A percentile compares a stretch with the other conserved stretches of the same genome.
Conservation (phyloP, 2,888 invertebrate genomes). For the Lasioglossum zephyrum region DNA sequence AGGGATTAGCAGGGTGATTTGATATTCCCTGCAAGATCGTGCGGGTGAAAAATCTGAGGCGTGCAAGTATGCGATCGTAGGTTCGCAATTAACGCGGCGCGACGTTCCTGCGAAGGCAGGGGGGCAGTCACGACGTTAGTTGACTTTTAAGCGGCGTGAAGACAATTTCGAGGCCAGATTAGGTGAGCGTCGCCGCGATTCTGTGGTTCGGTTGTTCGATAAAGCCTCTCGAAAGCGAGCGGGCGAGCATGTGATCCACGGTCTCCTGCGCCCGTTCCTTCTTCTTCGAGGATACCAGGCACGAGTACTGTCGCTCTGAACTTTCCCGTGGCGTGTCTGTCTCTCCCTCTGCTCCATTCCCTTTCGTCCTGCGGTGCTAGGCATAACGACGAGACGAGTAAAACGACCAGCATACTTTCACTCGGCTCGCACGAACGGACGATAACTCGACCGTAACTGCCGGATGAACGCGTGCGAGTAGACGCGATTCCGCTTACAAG, state of each 20-base stretch:
- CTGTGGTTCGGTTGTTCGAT: conserved; percentile 42
- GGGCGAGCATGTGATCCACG: conserved; percentile 39
- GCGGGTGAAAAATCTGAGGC: neutral
- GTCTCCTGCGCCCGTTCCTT: conserved; percentile 41
- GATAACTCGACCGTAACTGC: conserved; percentile 73
- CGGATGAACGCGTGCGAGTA: conserved; percentile 68
- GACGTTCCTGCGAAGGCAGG: conserved; percentile 46
- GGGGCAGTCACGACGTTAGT: conserved; percentile 45
- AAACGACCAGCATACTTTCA: conserved; percentile 69
- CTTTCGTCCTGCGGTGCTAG: conserved; percentile 43
- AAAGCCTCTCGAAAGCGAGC: conserved; percentile 27
- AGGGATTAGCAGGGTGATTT: neutral
- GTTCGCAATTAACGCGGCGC: conserved; percentile 58
- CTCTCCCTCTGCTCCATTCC: conserved; percentile 10
- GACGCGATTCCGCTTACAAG: conserved; percentile 70
- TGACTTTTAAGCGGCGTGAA: conserved; percentile 51
- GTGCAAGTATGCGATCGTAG: conserved; percentile 42
- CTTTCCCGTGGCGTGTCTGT: conserved; percentile 54
- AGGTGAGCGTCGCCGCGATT: conserved; percentile 46
- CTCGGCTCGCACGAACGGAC: conserved; percentile 72
- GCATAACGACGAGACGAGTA: conserved; percentile 56
- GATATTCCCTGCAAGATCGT: neutral
- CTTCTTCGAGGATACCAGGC: conserved; percentile 27
- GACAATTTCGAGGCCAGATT: conserved; percentile 64
- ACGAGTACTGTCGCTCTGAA: conserved; percentile 44